A percentile compares a stretch with the other conserved stretches of the same genome.
These are phyloP conservation scores for Byasa hedistus DNA, from an alignment of 2,888 invertebrate genomes.

Conservation along the genomic window DNA sequence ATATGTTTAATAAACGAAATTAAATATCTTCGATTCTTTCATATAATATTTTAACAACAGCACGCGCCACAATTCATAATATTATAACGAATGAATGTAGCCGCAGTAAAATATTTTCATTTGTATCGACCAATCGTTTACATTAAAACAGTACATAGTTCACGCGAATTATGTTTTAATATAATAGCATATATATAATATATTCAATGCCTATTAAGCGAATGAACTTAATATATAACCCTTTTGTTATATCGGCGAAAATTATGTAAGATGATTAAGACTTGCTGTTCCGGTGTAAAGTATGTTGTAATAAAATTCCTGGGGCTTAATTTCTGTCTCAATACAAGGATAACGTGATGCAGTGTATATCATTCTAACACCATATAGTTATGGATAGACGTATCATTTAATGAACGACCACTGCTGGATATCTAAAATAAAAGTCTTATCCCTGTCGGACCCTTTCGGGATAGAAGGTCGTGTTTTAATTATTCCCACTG, in stretches of 20 bases:
- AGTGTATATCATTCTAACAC: no score
- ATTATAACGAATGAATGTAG: slow-evolving; percentile 16
- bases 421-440: no score
- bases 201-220: background rate
- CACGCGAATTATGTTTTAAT: background rate
- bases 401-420: no score
- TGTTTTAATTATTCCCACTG: slow-evolving; percentile 25
- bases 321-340: no score
- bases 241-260: background rate
- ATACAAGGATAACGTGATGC: no score
- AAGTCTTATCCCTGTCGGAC: no score
- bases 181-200: background rate
- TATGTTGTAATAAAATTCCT: no score
- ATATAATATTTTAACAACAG: slow-evolving; percentile 9
- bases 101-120: slow-evolving; percentile 21
- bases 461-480: no score
- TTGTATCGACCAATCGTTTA: slow-evolving; percentile 25
- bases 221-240: background rate
- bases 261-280: background rate
- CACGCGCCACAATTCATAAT: slow-evolving; percentile 19
- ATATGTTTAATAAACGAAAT: slow-evolving; percentile 23
- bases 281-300: background rate
- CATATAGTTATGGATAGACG: no score
- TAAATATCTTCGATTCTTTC: slow-evolving; percentile 13
- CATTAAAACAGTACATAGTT: slow-evolving; percentile 11